These are phyloP conservation scores for Furcula furcula DNA, from an alignment of 2,888 invertebrate species.

Conservation along the genomic window DNA sequence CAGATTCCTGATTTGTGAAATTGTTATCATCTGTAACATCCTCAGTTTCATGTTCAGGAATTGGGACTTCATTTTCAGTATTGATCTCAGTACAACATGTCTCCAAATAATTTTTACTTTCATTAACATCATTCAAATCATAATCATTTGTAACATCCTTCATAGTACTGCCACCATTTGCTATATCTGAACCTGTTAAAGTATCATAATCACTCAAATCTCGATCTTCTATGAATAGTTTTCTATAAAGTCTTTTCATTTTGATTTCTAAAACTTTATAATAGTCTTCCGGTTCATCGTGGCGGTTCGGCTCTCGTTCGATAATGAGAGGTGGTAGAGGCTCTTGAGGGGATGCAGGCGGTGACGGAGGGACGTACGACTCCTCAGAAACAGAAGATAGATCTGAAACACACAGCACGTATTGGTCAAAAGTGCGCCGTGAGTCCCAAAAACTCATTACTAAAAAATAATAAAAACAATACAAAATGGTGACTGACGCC, in stretches of 20 bases:
- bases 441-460: too few species aligned
- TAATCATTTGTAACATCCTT: too few species aligned
- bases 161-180: too few species aligned
- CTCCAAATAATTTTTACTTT: too few species aligned
- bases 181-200: too few species aligned
- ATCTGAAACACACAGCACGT: too few species aligned
- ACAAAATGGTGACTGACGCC: too few species aligned
- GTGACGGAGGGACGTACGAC: constrained; percentile 7
- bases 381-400: constrained; percentile 38
- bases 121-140: too few species aligned
- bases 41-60: constrained; percentile 8
- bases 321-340: constrained; percentile 42
- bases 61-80: too few species aligned
- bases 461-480: too few species aligned
- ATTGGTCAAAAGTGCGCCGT: too few species aligned
- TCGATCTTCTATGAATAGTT: constrained; percentile 30
- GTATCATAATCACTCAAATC: constrained; percentile 6
- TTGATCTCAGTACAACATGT: too few species aligned
- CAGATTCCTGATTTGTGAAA: neutral
- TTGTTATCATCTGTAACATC: constrained; percentile 1
- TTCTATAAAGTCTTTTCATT: constrained; percentile 30
- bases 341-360: constrained; percentile 8
- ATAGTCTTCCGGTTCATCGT: constrained; percentile 36
- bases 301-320: constrained; percentile 32
- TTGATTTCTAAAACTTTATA: constrained; percentile 31